Evolutionary conservation across 2,113 vertebrate species (phyloP), one percentile per base, ranked within the genome.

Genomic region (Chaetura pelagica): DNA sequence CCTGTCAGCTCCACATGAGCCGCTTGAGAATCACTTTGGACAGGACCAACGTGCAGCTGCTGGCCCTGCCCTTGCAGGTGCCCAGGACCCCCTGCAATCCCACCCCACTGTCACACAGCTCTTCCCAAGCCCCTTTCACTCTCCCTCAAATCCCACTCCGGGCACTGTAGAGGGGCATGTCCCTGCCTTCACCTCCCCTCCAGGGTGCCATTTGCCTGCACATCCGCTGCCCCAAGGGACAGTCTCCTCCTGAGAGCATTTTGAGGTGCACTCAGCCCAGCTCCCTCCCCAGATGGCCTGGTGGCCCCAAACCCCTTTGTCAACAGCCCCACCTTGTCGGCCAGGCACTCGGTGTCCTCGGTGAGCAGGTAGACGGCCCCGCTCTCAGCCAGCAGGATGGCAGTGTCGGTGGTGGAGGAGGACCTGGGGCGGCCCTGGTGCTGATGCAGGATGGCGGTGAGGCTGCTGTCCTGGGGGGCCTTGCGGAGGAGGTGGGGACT

Each of bases 351-450:
- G 0, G 95, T 92, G 30, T 99, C 98, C 93, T 99, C 98, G 0
- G 97, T 46, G 26, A 98, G 89, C 91, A 98, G 96, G 68, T 98
- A 98, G 54, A 97, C 95, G 0, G 94, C 96, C 8, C 97, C 81
- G 1, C 98, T 85, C 22, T 98, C 98, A 0, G 97, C 97, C 93
- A 98, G 94, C 55, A 98, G 97, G 91, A 98, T 94, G 92, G 98
- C 97, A 1, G 98, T 98, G 96, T 98, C 98, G 0, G 98, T 98
- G 90, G 98, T 98, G 80, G 98, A 99, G 5, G 98, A 99, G 26
- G 98, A 99, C 35, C 98, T 93, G 23, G 98, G 98, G 16, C 98
- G 97, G 15, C 98, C 98, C 87, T 98, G 98, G 95, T 99, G 98
- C 94, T 98, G 98, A 22, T 98, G 98, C 90, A 98, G 97, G 93